phyloP scores from a whole-genome alignment of 2,797 vertebrate genomes.

The Pangasius djambal region DNA sequence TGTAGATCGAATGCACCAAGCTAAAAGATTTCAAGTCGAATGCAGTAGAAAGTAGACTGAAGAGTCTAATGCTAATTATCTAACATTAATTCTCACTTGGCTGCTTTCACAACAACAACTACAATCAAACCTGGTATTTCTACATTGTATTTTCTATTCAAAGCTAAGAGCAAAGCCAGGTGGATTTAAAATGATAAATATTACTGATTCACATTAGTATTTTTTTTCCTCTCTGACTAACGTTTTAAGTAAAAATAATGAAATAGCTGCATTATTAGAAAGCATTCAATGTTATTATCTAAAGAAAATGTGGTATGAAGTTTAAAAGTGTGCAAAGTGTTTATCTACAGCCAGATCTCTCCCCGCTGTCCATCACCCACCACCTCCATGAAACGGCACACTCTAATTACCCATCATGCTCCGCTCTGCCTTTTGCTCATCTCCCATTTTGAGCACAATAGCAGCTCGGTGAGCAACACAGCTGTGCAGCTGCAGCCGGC shows the following conservation, averaged over 20 bases:
- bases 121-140: not conserved
- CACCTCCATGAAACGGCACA: not conserved
- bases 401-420: constrained; percentile 48
- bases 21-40: too few relatives aligned
- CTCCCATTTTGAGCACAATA: constrained; percentile 41
- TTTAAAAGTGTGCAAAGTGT: not conserved
- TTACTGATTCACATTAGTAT: too few relatives aligned
- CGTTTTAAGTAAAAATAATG: too few relatives aligned
- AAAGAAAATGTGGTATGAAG: not conserved
- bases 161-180: not conserved
- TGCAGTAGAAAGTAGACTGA: too few relatives aligned
- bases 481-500: constrained; percentile 64
- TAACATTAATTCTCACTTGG: too few relatives aligned
- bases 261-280: too few relatives aligned
- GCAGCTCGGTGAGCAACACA: constrained; percentile 52
- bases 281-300: not conserved
- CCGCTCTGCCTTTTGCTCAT: constrained; percentile 37
- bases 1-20: too few relatives aligned
- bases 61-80: too few relatives aligned
- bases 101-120: too few relatives aligned
- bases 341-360: not conserved
- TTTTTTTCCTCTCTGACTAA: too few relatives aligned
- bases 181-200: not conserved
- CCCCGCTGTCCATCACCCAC: not conserved
- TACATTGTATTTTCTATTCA: not conserved